These are phyloP conservation scores for Passerina amoena DNA, from an alignment of 2,113 vertebrate genomes.

Conservation along the genomic window DNA sequence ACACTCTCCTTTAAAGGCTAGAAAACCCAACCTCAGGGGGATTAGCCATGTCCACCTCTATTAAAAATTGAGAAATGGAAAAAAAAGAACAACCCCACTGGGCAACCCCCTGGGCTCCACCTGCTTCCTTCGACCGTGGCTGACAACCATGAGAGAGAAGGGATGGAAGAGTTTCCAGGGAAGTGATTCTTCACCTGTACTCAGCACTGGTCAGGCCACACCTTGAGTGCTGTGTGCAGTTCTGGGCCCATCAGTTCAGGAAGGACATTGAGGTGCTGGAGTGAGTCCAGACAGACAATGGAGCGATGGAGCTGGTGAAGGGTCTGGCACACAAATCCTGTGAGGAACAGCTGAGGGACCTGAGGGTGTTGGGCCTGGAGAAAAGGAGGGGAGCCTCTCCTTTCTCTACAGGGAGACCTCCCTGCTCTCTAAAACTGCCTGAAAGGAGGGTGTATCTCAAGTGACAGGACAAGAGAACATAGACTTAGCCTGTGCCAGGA, in stretches of 20 bases:
- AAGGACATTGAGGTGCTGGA: background rate
- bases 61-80: rapidly evolving
- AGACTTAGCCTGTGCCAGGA: background rate
- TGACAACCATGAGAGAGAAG: background rate
- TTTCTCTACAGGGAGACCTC: background rate
- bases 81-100: rapidly evolving
- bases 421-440: rapidly evolving
- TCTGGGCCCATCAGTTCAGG: background rate
- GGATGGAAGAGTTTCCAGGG: background rate
- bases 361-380: background rate
- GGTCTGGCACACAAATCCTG: background rate
- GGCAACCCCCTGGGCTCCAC: background rate
- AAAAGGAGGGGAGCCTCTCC: background rate
- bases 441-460: background rate
- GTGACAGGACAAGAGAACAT: background rate
- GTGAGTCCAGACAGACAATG: background rate
- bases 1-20: background rate
- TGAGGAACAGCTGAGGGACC: background rate
- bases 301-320: background rate
- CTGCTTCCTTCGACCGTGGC: background rate
- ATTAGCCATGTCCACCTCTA: background rate
- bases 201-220: no score
- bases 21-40: background rate
- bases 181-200: background rate
- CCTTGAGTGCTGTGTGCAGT: background rate